These are phyloP conservation scores for Trichonephila clavata DNA, from an alignment of 1,140 invertebrate genomes.

Conservation along the genomic window DNA sequence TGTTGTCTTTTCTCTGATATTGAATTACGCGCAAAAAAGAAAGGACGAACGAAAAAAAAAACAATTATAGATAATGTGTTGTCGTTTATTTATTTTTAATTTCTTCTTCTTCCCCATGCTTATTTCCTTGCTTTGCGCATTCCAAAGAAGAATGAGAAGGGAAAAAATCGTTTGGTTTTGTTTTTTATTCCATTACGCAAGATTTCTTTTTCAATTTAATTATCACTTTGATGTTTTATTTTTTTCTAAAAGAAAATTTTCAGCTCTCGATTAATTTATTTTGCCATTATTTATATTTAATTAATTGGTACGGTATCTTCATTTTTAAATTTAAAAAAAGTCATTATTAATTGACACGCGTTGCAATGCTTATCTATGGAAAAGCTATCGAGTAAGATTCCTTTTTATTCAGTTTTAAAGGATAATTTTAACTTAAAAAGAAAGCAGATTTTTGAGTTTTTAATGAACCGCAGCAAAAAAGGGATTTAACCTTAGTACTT, in stretches of 20 bases:
- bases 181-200: background rate
- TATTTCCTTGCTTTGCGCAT: background rate
- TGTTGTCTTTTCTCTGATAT: constrained; percentile 19
- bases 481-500: too few relatives aligned
- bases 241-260: background rate
- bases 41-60: background rate
- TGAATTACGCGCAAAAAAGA: constrained; percentile 32
- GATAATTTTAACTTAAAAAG: background rate
- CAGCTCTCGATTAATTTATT: background rate
- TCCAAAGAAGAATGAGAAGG: background rate
- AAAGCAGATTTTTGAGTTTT: background rate
- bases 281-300: background rate
- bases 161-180: background rate
- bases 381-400: background rate
- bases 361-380: background rate
- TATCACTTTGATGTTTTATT: background rate
- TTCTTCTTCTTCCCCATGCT: background rate
- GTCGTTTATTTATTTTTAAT: constrained; percentile 30
- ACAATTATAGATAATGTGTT: background rate
- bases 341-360: background rate
- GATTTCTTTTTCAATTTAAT: constrained; percentile 23
- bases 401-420: background rate
- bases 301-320: background rate
- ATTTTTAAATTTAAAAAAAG: background rate
- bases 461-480: background rate